These are phyloP conservation scores for Fistularia commersonii DNA, from an alignment of 2,797 vertebrate species.

Conservation along the genomic window DNA sequence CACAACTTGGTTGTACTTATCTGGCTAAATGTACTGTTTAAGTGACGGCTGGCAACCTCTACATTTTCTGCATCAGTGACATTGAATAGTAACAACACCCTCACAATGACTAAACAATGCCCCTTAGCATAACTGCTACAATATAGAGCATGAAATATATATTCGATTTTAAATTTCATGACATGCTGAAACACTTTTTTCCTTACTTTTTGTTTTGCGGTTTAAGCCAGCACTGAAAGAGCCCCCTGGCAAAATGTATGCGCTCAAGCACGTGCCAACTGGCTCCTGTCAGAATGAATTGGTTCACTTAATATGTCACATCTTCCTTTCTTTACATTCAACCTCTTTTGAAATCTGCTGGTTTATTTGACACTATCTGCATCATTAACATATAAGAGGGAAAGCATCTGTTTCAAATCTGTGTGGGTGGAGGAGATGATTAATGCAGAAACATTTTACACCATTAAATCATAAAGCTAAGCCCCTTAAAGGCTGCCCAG, in stretches of 20 bases:
- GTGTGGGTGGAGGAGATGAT: conserved; percentile 40
- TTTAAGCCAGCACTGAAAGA: conserved; percentile 17
- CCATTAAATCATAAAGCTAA: conserved; percentile 37
- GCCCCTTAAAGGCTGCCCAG: conserved; percentile 21
- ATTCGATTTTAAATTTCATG: conserved; percentile 2
- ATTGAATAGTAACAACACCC: conserved; percentile 1
- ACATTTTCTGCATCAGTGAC: conserved; percentile 17
- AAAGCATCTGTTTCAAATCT: conserved; percentile 26
- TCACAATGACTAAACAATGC: conserved; percentile 2
- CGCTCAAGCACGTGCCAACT: conserved; percentile 21
- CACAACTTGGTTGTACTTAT: conserved; percentile 16
- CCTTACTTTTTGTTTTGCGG: conserved; percentile 1
- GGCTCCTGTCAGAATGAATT: conserved; percentile 42
- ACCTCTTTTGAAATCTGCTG: conserved; percentile 7
- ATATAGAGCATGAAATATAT: conserved; percentile 8
- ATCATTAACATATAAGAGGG: conserved; percentile 6
- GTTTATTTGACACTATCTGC: conserved; percentile 16
- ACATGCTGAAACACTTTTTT: background rate
- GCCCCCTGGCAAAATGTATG: background rate
- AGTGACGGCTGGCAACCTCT: background rate
- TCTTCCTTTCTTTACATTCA: background rate
- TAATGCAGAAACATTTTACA: conserved; percentile 35
- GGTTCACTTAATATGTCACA: conserved; percentile 22
- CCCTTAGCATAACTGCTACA: background rate
- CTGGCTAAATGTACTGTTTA: background rate